Evolutionary conservation across 2,888 invertebrate species (phyloP).

Genomic region (Agriopis marginaria): DNA sequence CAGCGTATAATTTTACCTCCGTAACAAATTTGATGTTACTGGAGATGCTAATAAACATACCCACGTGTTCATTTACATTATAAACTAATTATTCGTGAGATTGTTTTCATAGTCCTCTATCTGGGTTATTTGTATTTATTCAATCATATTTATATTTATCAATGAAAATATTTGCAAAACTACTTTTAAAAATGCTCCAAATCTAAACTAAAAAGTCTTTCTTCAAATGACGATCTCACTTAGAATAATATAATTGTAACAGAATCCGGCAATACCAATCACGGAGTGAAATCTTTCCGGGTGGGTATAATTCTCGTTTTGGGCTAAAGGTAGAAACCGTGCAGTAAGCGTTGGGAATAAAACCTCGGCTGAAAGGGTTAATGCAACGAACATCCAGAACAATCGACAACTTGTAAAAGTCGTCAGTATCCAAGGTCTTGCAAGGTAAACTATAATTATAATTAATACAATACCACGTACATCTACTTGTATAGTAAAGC

Average conservation of each 20-base stretch:
- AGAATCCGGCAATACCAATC: constrained; percentile 32
- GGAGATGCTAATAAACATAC: no score
- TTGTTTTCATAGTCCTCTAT: no score
- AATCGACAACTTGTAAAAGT: constrained; percentile 13
- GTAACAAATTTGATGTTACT: no score
- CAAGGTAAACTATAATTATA: neutral
- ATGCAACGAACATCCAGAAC: constrained; percentile 62
- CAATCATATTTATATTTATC: no score
- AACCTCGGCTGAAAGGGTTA: constrained; percentile 68
- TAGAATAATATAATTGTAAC: constrained; percentile 36
- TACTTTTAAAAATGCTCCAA: neutral
- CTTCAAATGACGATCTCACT: neutral
- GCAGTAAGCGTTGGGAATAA: constrained; percentile 47
- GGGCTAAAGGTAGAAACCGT: constrained; percentile 38
- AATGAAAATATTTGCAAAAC: neutral
- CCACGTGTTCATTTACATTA: no score
- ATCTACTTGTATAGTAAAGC: no score
- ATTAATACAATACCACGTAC: neutral
- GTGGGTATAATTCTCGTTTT: constrained; percentile 30
- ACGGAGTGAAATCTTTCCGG: constrained; percentile 41
- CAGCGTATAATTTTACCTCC: no score
- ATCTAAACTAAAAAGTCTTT: neutral
- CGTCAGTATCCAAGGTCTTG: constrained; percentile 16
- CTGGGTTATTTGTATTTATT: no score
- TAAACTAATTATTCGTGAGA: no score